Conservation (phyloP, 2,113 vertebrate genomes). For the Tor tambroides region DNA sequence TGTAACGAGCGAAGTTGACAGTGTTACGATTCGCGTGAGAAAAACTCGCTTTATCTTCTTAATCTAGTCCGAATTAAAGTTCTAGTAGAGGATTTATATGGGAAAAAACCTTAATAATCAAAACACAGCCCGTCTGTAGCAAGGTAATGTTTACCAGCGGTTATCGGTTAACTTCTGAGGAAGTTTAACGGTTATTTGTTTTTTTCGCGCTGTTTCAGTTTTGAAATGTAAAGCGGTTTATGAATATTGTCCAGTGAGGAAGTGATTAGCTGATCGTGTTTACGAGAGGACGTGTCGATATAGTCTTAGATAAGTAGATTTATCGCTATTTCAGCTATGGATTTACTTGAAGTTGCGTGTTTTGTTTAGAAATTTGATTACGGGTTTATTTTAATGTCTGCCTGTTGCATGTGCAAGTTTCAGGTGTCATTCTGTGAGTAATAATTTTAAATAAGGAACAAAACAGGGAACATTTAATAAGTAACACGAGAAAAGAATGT, state of each 20-base stretch:
- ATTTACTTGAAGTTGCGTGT: not conserved
- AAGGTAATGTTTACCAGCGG: not conserved
- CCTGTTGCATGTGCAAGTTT: not conserved
- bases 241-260: not conserved
- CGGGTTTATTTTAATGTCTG: not conserved
- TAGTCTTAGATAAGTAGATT: not conserved
- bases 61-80: not conserved
- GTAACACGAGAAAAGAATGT: not conserved
- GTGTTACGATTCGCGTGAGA: not conserved
- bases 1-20: not conserved
- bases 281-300: not conserved
- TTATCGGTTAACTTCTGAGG: not conserved
- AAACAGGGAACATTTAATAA: too few species aligned
- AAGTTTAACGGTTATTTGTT: not conserved
- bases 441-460: not conserved
- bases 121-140: not conserved
- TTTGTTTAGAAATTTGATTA: not conserved
- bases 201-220: not conserved
- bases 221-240: not conserved
- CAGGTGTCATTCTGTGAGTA: not conserved
- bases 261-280: not conserved
- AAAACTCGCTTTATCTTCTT: not conserved
- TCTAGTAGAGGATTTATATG: not conserved
- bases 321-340: not conserved
- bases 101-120: not conserved